Evolutionary conservation across 1,140 invertebrate genomes (phyloP).

Genomic region (Steinernema khuongi): DNA sequence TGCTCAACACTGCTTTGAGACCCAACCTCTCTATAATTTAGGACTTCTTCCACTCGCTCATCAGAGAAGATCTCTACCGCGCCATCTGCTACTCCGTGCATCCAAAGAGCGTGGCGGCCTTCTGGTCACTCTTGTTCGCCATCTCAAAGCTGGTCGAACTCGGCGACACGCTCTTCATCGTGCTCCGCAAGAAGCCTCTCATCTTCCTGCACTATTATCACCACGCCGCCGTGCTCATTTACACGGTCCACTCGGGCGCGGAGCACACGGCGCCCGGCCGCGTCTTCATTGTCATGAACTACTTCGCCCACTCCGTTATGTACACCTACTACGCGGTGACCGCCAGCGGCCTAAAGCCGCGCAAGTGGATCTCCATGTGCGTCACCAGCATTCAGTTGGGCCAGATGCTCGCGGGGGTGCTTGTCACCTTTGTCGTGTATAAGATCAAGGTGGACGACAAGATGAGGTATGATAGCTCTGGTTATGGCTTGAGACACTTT

Average conservation of each 20-base stretch:
- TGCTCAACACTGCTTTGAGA: background rate
- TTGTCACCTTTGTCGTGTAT: conserved; percentile 70
- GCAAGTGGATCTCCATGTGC: conserved; percentile 76
- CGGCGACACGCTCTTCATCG: conserved; percentile 58
- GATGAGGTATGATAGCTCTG: conserved; percentile 17
- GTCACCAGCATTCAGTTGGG: conserved; percentile 84
- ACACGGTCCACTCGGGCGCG: conserved; percentile 84
- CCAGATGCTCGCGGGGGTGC: conserved; percentile 93
- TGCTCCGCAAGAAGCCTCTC: conserved; percentile 54
- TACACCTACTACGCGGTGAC: conserved; percentile 89
- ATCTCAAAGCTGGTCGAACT: conserved; percentile 59
- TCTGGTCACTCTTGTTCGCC: conserved; percentile 62
- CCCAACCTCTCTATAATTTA: conserved; percentile 18
- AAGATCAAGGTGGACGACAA: conserved; percentile 40
- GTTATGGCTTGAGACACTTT: too few relatives aligned
- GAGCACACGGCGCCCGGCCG: conserved; percentile 89
- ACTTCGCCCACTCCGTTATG: conserved; percentile 92
- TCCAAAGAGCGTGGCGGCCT: conserved; percentile 76
- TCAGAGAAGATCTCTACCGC: conserved; percentile 63
- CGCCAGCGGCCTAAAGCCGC: conserved; percentile 78
- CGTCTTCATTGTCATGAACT: conserved; percentile 98
- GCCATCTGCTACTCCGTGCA: conserved; percentile 65
- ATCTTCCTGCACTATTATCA: conserved; percentile 63
- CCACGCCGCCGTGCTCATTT: conserved; percentile 73
- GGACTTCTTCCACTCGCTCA: conserved; percentile 50